Evolutionary conservation across 2,888 invertebrate genomes (phyloP).

Genomic region (Nycteola revayana): DNA sequence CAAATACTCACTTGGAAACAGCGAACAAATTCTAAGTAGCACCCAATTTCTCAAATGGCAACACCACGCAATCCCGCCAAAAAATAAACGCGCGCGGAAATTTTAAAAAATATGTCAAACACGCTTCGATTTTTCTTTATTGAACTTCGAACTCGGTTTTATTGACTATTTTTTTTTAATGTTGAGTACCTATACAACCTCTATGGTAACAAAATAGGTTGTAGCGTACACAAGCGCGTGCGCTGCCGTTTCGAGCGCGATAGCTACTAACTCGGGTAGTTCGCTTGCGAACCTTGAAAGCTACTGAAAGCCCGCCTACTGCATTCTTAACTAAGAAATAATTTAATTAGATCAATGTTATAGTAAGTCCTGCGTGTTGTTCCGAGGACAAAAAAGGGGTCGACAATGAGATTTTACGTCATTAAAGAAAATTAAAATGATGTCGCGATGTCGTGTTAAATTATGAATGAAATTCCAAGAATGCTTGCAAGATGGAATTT

Average conservation of each 20-base stretch:
- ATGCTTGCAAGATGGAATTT: too few species aligned
- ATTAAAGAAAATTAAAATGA: slow-evolving; percentile 10
- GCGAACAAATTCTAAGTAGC: slow-evolving; percentile 35
- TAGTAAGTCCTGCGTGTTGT: slow-evolving; percentile 32
- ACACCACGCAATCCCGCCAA: slow-evolving; percentile 52
- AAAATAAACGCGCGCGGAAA: slow-evolving; percentile 48
- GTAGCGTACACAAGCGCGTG: slow-evolving; percentile 65
- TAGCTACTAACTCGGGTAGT: slow-evolving; percentile 52
- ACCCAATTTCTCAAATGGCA: slow-evolving; percentile 36
- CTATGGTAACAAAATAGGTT: slow-evolving; percentile 64
- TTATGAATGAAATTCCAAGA: too few species aligned
- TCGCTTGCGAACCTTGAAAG: slow-evolving; percentile 64
- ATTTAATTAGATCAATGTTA: slow-evolving; percentile 37
- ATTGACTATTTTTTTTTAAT: slow-evolving; percentile 21
- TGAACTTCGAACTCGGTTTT: slow-evolving; percentile 38
- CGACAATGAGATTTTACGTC: slow-evolving; percentile 18
- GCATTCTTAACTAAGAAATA: slow-evolving; percentile 41
- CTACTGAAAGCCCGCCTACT: slow-evolving; percentile 65
- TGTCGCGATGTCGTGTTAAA: too few species aligned
- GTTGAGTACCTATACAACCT: slow-evolving; percentile 58
- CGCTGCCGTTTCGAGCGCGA: slow-evolving; percentile 55
- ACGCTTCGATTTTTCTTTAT: slow-evolving; percentile 38
- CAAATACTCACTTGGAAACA: slow-evolving; percentile 42
- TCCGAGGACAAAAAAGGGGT: slow-evolving; percentile 22
- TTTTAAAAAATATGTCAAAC: slow-evolving; percentile 38